Percentiles rank a stretch among this genome's conserved stretches.
Conservation (phyloP, 2,797 vertebrate species). For the Chromobotia macracanthus region DNA sequence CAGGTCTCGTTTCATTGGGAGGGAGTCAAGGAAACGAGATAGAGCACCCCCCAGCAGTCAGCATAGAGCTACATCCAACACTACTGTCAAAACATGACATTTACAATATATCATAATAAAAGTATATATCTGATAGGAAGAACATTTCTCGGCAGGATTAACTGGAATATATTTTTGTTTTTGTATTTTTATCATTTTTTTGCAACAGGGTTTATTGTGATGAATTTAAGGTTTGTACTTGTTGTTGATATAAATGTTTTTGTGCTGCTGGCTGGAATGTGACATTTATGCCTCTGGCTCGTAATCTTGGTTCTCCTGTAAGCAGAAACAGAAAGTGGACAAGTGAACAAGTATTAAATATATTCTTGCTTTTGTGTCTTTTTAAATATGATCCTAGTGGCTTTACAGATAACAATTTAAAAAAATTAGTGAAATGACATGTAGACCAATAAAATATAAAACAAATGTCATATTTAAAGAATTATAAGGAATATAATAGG, state of each 20-base stretch:
- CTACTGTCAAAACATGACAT: conserved; percentile 83
- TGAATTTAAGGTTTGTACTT: conserved; percentile 78
- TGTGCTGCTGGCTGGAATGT: conserved; percentile 91
- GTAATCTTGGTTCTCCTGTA: conserved; percentile 94
- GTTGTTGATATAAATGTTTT: conserved; percentile 84
- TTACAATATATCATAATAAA: conserved; percentile 85
- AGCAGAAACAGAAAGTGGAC: conserved; percentile 17
- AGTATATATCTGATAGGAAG: conserved; percentile 83
- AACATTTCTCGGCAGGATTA: conserved; percentile 80
- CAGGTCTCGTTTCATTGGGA: conserved; percentile 83
- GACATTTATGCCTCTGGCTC: conserved; percentile 93
- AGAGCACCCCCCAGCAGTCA: conserved; percentile 70
- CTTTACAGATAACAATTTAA: too few relatives aligned
- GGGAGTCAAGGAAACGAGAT: conserved; percentile 84
- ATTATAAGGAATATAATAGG: too few relatives aligned
- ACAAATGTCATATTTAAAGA: too few relatives aligned
- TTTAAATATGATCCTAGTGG: too few relatives aligned
- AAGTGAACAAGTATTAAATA: too few relatives aligned
- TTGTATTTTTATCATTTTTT: conserved; percentile 62
- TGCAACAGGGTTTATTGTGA: conserved; percentile 77
- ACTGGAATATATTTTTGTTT: conserved; percentile 52
- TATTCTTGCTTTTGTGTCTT: not conserved
- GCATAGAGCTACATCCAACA: conserved; percentile 81
- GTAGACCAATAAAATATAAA: too few relatives aligned
- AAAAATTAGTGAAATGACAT: too few relatives aligned